A percentile compares a stretch with the other conserved stretches of the same genome.
These are phyloP conservation scores for Allobates femoralis DNA, from an alignment of 2,797 vertebrate species.

Conservation along the genomic window DNA sequence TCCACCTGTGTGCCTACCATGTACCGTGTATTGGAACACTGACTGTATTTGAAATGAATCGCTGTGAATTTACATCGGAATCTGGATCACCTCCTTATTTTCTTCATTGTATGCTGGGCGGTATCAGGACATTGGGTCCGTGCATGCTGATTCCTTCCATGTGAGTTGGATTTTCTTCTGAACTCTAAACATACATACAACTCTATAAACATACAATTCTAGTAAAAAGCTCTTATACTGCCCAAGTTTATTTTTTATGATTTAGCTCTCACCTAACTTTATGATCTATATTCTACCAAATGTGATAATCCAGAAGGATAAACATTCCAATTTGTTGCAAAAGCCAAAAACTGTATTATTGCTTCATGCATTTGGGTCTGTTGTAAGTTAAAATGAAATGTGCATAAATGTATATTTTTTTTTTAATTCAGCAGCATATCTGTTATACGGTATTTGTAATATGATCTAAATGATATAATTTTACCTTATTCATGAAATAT, in stretches of 20 bases:
- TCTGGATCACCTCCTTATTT: too few relatives aligned
- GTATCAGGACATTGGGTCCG: too few relatives aligned
- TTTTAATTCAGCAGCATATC: background rate
- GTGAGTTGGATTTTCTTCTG: too few relatives aligned
- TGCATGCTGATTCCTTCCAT: too few relatives aligned
- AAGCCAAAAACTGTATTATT: background rate
- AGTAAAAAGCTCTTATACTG: background rate
- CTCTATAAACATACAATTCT: background rate
- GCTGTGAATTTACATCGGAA: too few relatives aligned
- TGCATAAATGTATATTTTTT: background rate
- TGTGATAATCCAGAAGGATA: slow-evolving; percentile 20
- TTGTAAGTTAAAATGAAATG: background rate
- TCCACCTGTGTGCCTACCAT: too few relatives aligned
- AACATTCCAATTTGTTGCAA: too few relatives aligned
- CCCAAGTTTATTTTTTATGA: background rate
- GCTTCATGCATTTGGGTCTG: background rate
- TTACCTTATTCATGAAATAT: background rate
- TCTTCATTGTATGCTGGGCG: too few relatives aligned
- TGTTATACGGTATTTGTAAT: background rate
- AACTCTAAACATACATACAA: too few relatives aligned
- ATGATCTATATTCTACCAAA: background rate
- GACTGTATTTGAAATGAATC: too few relatives aligned
- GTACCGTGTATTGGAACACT: too few relatives aligned
- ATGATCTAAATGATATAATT: background rate
- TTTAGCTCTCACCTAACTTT: background rate